Base-by-base conservation (phyloP, 2,888 invertebrate species). In the Drosophila cyrtoloma region DNA sequence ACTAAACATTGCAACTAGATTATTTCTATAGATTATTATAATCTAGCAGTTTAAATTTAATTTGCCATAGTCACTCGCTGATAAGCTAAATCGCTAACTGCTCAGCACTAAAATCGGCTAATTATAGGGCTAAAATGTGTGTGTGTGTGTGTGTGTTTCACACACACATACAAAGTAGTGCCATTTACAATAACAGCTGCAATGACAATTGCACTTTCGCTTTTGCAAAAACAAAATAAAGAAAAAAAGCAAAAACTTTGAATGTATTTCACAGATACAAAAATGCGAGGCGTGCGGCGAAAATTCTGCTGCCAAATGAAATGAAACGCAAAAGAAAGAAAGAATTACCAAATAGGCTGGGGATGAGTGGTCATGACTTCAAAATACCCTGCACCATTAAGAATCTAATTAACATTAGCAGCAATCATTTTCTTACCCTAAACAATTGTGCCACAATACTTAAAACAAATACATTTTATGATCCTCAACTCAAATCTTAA, bases 301-400 rank as follows among this genome's bases (percentile, higher is more conserved):
- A 81, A 79, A 79, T 84, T 89, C 75, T 84, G 76, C 70, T 73
- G 71, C 70, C 79, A 84, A 75, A 76, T 68, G 66, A 84, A 84
- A 84, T 79, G 75, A 82, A 84, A 84, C 75, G 82, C 75, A 79
- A 82, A 59, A 71, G 61, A 73, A 39, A 12, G 16, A 47, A 70
- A 64, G 67, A 75, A 65, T 33, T 10, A 10, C 19, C 28, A 19
- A 39, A 33, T 26, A 3, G 50, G 14, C 35, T 3, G 9, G 0
- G 4, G 16, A 0, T 6, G 30, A 10, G 16, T 10, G 3, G 14
- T 42, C n/a, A 9, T 19, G 47, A 75, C 61, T 37, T 7, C 1
- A 6, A 30, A 14, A 52, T 47, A 69, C 79, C 32, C 77, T 55
- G 37, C 22, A 26, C 12, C 19, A 14, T 7, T 6, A 1, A 5